Conservation (phyloP, 2,888 invertebrate genomes). For the Acanthosepion pharaonis region DNA sequence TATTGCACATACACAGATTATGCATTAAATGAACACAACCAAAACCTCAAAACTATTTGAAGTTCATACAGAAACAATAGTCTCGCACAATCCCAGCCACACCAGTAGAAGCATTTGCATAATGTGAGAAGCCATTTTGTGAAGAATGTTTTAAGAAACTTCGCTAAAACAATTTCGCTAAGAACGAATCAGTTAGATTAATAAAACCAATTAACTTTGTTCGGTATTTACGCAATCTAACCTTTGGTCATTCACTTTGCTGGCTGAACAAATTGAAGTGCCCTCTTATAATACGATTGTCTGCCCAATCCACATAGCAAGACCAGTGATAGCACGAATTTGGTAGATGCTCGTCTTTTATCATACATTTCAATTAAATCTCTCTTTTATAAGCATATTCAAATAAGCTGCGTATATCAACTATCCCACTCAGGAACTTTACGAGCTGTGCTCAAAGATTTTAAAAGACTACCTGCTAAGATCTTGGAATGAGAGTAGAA, state of each 20-base stretch:
- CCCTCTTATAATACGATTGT: not conserved
- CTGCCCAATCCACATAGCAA: not conserved
- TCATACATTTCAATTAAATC: not conserved
- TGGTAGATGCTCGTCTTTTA: not conserved
- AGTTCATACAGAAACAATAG: no score
- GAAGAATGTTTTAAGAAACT: not conserved
- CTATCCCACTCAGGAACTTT: not conserved
- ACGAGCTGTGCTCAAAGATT: not conserved
- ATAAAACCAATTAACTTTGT: not conserved
- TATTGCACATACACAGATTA: no score
- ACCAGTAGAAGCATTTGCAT: no score
- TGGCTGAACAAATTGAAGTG: not conserved
- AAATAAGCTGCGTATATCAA: not conserved
- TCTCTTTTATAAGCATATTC: not conserved
- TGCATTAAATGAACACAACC: no score
- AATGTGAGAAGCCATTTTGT: no score
- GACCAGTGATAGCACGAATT: not conserved
- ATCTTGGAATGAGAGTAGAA: not conserved
- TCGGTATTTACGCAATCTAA: not conserved
- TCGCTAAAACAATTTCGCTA: not conserved
- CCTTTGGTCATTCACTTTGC: not conserved
- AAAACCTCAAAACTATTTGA: no score
- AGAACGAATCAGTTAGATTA: not conserved
- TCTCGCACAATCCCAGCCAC: no score
- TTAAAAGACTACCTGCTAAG: not conserved